These are phyloP conservation scores for Pagrus major DNA, from an alignment of 2,113 vertebrate species.

Conservation along the genomic window DNA sequence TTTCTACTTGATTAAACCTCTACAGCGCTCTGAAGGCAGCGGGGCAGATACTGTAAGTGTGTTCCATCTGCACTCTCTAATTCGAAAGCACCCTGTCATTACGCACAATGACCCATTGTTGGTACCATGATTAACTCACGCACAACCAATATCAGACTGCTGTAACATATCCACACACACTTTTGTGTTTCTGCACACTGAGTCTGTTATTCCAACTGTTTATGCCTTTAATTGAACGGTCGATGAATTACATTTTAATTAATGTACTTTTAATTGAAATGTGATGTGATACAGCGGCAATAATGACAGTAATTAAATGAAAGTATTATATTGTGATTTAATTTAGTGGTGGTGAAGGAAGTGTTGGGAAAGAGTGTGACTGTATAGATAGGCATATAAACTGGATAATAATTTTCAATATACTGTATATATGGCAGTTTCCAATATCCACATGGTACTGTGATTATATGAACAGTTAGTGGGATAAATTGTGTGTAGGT, in stretches of 20 bases:
- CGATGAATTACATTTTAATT: conserved; percentile 37
- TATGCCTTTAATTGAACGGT: not conserved
- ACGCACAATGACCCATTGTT: conserved; percentile 27
- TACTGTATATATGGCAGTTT: not conserved
- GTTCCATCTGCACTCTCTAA: conserved; percentile 32
- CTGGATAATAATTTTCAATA: not conserved
- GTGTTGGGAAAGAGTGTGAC: not conserved
- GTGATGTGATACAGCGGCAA: conserved; percentile 5
- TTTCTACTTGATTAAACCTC: conserved; percentile 33
- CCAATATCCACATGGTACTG: not conserved
- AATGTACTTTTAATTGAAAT: conserved; percentile 28
- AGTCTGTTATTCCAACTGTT: not conserved
- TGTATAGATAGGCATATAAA: not conserved
- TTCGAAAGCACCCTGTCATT: conserved; percentile 30
- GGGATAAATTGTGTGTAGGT: not conserved
- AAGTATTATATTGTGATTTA: conserved; percentile 25
- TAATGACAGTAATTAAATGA: conserved; percentile 28
- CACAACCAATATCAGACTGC: conserved; percentile 6
- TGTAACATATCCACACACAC: conserved; percentile 6
- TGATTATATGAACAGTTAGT: not conserved
- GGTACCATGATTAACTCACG: conserved; percentile 25
- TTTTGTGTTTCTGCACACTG: not conserved
- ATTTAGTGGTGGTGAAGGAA: conserved; percentile 6
- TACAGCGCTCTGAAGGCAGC: conserved; percentile 9
- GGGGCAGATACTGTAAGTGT: conserved; percentile 4